These are phyloP conservation scores for Labia minor DNA, from an alignment of 2,888 invertebrate species.

Conservation along the genomic window DNA sequence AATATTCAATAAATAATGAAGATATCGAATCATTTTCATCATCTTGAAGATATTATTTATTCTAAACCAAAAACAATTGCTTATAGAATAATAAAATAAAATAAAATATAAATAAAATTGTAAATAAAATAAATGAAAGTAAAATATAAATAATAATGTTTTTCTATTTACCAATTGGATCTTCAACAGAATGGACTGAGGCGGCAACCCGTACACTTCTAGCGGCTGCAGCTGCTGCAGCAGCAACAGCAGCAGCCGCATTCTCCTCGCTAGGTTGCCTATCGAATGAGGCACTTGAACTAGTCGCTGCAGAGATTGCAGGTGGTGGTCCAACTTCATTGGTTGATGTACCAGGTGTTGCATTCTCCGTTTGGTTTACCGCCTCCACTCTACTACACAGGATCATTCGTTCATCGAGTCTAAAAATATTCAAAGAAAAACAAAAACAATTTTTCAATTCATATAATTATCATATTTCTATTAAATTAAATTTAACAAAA, in stretches of 20 bases:
- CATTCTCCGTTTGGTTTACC: constrained; percentile 15
- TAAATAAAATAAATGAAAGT: too few relatives aligned
- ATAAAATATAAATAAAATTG: too few relatives aligned
- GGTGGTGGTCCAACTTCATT: background rate
- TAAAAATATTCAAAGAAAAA: too few relatives aligned
- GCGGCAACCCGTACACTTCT: constrained; percentile 4
- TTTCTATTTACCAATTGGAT: background rate
- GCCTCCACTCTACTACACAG: constrained; percentile 32
- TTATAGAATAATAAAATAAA: too few relatives aligned
- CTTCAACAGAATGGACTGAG: background rate
- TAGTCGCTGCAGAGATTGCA: background rate
- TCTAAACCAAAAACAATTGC: too few relatives aligned
- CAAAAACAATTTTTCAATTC: too few relatives aligned
- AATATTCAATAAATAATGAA: too few relatives aligned
- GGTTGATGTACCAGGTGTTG: background rate
- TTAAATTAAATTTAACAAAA: too few relatives aligned
- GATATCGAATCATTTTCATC: too few relatives aligned
- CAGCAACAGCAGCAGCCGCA: background rate
- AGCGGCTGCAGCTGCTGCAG: constrained; percentile 13
- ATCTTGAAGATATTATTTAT: too few relatives aligned
- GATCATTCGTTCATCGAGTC: constrained; percentile 53
- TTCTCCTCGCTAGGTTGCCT: background rate
- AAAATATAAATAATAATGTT: too few relatives aligned
- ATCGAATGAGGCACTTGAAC: background rate
- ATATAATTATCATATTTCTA: too few relatives aligned